Evolutionary conservation across 2,888 invertebrate species (phyloP), one percentile per base, ranked within the genome.

Genomic region (Aplocera efformata): DNA sequence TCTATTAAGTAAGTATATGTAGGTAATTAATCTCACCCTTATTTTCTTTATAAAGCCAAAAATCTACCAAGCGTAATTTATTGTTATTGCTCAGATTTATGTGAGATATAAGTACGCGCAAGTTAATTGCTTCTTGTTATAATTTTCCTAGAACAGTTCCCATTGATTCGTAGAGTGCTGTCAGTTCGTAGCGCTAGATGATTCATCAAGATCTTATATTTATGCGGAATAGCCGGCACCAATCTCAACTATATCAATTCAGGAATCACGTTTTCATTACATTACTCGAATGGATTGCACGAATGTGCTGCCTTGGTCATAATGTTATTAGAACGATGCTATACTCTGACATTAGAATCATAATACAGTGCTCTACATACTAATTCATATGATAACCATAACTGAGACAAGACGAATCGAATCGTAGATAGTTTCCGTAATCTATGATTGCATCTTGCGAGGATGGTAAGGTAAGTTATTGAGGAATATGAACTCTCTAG

Each of bases 161-260:
- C 42, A 43, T 43, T 41, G 43, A 48, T 46, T 51, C 32, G 40
- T 36, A 9, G 40, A 45, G 13, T 34, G 30, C 11, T 29, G 6
- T 34, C 35, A 35, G 27, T 34, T 39, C 26, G 22, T 17, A 41
- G 25, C 31, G 10, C 13, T 27, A 10, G 27, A 24, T 24, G 29
- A 33, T 39, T 28, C 31, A 42, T 40, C 28, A 41, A 35, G 29
- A 36, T 32, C 33, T 36, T 38, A n/a, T 32, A 39, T 42, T 43
- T 56, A 56, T 41, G 45, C 32, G 41, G 42, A 57, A 53, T 51
- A 50, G 55, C 52, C 41, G 54, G 48, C 56, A 67, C 63, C 61
- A 67, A 64, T 64, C 64, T 65, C 59, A 31, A 42, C 45, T 36
- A 40, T 43, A 65, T 53, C 60, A 58, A 62, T 65, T 63, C 55